Base-by-base conservation (phyloP, 2,888 invertebrate genomes). In the Abscondita cerata region DNA sequence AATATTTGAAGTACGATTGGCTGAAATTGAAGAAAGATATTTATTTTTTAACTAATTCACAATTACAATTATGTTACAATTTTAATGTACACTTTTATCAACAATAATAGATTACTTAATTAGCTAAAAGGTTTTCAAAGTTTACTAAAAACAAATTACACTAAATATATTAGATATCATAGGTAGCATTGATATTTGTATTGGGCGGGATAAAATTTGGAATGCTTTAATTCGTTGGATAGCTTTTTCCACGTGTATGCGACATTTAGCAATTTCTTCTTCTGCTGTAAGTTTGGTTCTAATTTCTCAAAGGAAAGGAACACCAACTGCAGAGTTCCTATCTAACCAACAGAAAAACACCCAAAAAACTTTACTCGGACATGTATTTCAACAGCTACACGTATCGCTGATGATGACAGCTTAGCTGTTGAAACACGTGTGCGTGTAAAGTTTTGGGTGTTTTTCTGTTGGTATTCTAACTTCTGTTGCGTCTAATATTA, bases 361-460 rank as follows among this genome's bases (percentile, higher is more conserved):
- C 25, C 8, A 41, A 16, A 16, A 54, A 54, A n/a, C 18, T 11
- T 5, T 16, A 13, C 25, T 34, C 1, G 46, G 46, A 18, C 46
- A 34, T 8, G 46, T 54, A 15, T 54, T 54, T 33, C 54, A n/a
- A n/a, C n/a, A n/a, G n/a, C n/a, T n/a, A n/a, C n/a, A n/a, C 46
- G 9, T 54, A 46, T n/a, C 18, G 9, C 18, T 53, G 40, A 53
- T 18, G 9, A 12, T 9, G 52, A 16, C 41, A 52, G 40, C 12
- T 9, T n/a, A n/a, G n/a, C n/a, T n/a, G n/a, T n/a, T n/a, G n/a
- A n/a, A n/a, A n/a, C n/a, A n/a, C n/a, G n/a, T n/a, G 4, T 6
- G 4, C 9, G 31, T 31, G 4, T 31, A 31, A 6, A 31, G 31
- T 9, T 31, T 6, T 31, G 31, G 9, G 31, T 31, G 31, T 31